phyloP scores from a whole-genome alignment of 2,888 invertebrate species.

The Agonopterix arenella region DNA sequence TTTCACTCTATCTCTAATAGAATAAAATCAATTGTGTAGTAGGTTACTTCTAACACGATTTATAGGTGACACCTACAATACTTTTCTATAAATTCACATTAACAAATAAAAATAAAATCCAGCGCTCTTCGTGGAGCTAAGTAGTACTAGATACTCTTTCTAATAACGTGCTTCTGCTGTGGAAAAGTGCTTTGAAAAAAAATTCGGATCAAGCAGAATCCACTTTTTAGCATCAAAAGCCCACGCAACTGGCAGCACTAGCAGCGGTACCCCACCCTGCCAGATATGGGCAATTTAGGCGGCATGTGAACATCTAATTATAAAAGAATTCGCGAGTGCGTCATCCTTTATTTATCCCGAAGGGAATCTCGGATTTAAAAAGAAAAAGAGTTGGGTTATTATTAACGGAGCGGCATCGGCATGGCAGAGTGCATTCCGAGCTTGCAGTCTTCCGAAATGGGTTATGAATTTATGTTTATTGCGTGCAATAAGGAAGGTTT shows the following conservation, averaged over 20 bases:
- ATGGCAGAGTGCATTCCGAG: neutral
- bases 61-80: no score
- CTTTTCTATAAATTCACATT: no score
- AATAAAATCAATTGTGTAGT: no score
- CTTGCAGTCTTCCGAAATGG: slow-evolving; percentile 3
- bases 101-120: no score
- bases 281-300: neutral
- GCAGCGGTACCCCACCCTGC: neutral
- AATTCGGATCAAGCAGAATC: neutral
- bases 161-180: no score
- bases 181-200: neutral
- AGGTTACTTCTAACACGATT: no score
- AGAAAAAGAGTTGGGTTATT: neutral
- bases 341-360: slow-evolving; percentile 37
- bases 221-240: neutral
- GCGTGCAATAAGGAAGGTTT: slow-evolving; percentile 2
- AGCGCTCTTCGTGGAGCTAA: no score
- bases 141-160: no score
- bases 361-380: slow-evolving; percentile 17
- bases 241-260: neutral
- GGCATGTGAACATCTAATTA: slow-evolving; percentile 30
- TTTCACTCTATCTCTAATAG: no score
- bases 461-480: slow-evolving; percentile 10
- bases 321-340: slow-evolving; percentile 40
- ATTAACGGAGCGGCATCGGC: neutral